phyloP scores from a whole-genome alignment of 2,113 vertebrate species.

The Nothoprocta pentlandii region DNA sequence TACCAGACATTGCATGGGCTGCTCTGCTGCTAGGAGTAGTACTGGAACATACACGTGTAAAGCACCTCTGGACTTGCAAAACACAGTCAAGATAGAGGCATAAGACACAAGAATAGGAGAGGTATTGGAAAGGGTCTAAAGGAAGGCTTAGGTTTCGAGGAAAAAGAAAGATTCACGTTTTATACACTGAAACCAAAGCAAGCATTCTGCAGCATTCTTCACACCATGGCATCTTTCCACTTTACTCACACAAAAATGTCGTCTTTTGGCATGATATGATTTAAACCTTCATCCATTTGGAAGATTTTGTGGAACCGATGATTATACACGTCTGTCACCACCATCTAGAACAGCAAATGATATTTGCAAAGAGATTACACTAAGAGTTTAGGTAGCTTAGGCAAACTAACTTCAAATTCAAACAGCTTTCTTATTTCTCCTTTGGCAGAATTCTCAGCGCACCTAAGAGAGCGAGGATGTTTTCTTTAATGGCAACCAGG shows the following conservation, averaged over 20 bases:
- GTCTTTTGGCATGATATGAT: constrained; percentile 94
- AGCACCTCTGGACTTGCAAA: not conserved
- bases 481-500: not conserved
- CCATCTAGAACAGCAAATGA: constrained; percentile 86
- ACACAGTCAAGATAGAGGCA: not conserved
- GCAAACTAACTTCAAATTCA: not conserved
- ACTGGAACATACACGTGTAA: not conserved
- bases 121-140: not conserved
- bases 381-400: not conserved
- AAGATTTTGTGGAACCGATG: constrained; percentile 98
- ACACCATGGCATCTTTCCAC: not conserved
- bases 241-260: constrained; percentile 96
- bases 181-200: not conserved
- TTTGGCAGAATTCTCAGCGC: not conserved
- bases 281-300: constrained; percentile 92
- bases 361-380: constrained; percentile 17
- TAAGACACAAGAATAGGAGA: not conserved
- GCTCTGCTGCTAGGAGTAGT: not conserved
- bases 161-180: rapidly evolving
- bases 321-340: constrained; percentile 97
- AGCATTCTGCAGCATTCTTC: not conserved
- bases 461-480: not conserved
- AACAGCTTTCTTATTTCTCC: not conserved
- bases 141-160: not conserved
- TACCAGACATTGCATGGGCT: not conserved